Evolutionary conservation across 2,888 invertebrate genomes (phyloP).

Genomic region (Meteorus cinctellus): DNA sequence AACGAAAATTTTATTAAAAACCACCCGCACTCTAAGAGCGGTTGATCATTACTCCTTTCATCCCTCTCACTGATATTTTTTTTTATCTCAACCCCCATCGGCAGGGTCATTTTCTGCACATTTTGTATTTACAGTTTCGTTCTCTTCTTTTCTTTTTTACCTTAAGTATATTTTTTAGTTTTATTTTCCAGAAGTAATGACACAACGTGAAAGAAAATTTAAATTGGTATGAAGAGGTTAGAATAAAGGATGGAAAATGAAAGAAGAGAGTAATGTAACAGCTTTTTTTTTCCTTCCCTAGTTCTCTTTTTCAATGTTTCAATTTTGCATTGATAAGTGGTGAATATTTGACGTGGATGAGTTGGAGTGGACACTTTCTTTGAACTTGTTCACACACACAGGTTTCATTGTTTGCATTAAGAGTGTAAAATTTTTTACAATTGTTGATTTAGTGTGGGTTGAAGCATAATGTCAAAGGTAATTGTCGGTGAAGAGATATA

Average conservation of each 20-base stretch:
- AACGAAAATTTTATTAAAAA: slow-evolving; percentile 26
- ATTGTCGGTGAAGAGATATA: neutral
- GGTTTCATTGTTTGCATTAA: slow-evolving; percentile 16
- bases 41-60: slow-evolving; percentile 23
- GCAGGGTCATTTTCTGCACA: neutral
- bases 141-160: neutral
- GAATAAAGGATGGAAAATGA: too few species aligned
- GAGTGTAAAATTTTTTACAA: slow-evolving; percentile 19
- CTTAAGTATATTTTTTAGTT: neutral
- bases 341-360: neutral
- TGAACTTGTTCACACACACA: slow-evolving; percentile 7
- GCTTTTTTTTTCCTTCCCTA: too few species aligned
- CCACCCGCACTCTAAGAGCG: neutral
- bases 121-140: neutral
- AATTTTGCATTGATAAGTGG: neutral
- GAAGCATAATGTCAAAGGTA: neutral
- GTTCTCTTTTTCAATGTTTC: too few species aligned
- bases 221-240: neutral
- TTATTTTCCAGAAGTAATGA: neutral
- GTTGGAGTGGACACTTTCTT: neutral
- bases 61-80: neutral
- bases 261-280: too few species aligned
- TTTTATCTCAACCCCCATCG: neutral
- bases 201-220: neutral
- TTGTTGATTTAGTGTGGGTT: slow-evolving; percentile 3